A percentile compares a stretch with the other conserved stretches of the same genome.
phyloP scores from a whole-genome alignment of 2,888 invertebrate genomes.

The Muscina levida region DNA sequence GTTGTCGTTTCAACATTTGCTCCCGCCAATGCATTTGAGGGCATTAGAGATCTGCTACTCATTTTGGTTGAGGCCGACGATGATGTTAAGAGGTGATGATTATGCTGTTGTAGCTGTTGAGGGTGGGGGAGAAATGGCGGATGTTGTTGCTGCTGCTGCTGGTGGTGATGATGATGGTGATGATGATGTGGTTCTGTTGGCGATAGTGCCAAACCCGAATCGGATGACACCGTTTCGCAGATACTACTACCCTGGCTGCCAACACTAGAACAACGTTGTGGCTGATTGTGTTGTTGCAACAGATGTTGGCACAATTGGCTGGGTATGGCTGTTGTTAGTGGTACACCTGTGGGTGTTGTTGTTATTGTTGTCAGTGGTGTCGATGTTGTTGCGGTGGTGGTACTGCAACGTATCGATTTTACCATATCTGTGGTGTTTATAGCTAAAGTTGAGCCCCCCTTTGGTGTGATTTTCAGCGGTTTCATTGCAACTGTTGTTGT shows the following conservation, averaged over 20 bases:
- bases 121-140: conserved; percentile 43
- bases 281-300: conserved; percentile 68
- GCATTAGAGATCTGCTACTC: conserved; percentile 1
- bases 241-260: conserved; percentile 78
- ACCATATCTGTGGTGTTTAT: conserved; percentile 43
- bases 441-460: background rate
- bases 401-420: conserved; percentile 42
- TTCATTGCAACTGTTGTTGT: conserved; percentile 23
- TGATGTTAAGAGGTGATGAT: conserved; percentile 35
- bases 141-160: conserved; percentile 41
- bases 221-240: conserved; percentile 76
- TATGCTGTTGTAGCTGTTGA: conserved; percentile 45
- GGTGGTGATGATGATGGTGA: conserved; percentile 42
- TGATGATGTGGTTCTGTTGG: conserved; percentile 70
- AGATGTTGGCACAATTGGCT: conserved; percentile 66
- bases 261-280: conserved; percentile 77
- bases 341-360: conserved; percentile 58
- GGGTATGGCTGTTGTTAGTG: conserved; percentile 56
- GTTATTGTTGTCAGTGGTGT: conserved; percentile 40
- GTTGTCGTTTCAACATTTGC: conserved; percentile 34
- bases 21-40: conserved; percentile 3
- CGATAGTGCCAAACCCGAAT: conserved; percentile 72
- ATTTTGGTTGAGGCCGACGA: conserved; percentile 27
- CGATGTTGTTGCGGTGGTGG: conserved; percentile 43
- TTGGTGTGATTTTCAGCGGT: conserved; percentile 19